A percentile compares a stretch with the other conserved stretches of the same genome.
Conservation (phyloP, 1,140 invertebrate genomes). For the Drosophila ercepeae region DNA sequence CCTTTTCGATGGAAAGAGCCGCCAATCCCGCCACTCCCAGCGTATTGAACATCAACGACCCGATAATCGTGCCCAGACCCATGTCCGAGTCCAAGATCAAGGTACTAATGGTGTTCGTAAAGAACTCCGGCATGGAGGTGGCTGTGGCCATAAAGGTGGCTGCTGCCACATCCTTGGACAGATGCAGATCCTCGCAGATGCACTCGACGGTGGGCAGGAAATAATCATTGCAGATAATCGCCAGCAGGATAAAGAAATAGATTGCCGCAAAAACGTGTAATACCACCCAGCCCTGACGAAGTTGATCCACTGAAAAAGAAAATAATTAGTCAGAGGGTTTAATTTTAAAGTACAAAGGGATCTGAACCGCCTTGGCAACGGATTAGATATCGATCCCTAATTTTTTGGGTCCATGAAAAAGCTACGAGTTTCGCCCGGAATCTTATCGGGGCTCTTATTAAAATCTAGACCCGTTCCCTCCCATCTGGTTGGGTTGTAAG, state of each 20-base stretch:
- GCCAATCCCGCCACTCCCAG: conserved; percentile 94
- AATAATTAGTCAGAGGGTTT: background rate
- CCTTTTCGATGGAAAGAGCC: conserved; percentile 89
- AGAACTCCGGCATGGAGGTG: conserved; percentile 95
- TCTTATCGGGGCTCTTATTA: conserved; percentile 23
- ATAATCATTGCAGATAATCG: conserved; percentile 94
- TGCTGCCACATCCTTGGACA: conserved; percentile 93
- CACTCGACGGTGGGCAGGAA: conserved; percentile 92
- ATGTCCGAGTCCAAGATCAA: conserved; percentile 91
- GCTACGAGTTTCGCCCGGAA: background rate
- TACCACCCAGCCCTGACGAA: conserved; percentile 88
- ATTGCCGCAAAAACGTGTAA: conserved; percentile 90
- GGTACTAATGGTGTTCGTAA: conserved; percentile 94
- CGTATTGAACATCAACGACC: conserved; percentile 94
- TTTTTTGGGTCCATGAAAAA: conserved; percentile 2
- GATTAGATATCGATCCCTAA: conserved; percentile 26
- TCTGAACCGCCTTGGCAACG: conserved; percentile 17
- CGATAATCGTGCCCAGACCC: conserved; percentile 92
- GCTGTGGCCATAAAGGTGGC: conserved; percentile 97
- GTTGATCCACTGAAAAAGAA: conserved; percentile 84
- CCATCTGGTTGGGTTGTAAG: conserved; percentile 27
- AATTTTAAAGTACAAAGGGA: background rate
- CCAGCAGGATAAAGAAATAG: conserved; percentile 91
- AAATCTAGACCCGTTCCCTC: conserved; percentile 16
- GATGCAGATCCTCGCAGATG: conserved; percentile 89